Base-by-base conservation (phyloP, 2,888 invertebrate genomes). In the Lasioglossum oenotherae region DNA sequence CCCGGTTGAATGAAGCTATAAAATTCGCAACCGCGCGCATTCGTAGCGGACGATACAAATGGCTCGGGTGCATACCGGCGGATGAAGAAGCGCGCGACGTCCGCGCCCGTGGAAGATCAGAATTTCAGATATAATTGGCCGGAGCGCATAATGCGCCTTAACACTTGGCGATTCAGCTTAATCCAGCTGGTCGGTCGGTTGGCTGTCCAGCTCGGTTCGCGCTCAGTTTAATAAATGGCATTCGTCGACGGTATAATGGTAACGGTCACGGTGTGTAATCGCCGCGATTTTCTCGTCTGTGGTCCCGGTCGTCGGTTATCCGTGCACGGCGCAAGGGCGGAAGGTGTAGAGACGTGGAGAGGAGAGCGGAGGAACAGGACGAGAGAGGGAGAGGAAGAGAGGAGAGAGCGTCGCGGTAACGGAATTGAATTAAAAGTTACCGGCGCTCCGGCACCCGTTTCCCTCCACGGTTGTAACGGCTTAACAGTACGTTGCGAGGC, bases 371-470 rank as follows among this genome's bases (percentile, higher is more conserved):
- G 60, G 5, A 27, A 64, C 38, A n/a, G n/a, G 35, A 16, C 35
- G 38, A 35, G n/a, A 38, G 27, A 2, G 74, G n/a, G 19, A 1
- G 67, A 16, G 31, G 64, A 14, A 23, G 60, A 60, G 74, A 14
- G 79, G 27, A 72, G 57, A 67, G 35, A 41, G 27, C 73, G n/a
- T 49, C 86, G 86, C 84, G 86, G 84, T 88, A 87, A 89, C 91
- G 87, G 85, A 90, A 90, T 90, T 74, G 91, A 90, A 91, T 90
- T 90, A 90, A 90, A 90, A 91, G 88, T 91, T 91, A 84, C 84
- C 87, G 84, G 74, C 80, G 72, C 82, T 74, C 76, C 79, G 27
- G 79, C 83, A 82, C 78, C 87, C 81, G 83, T 87, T 89, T 85
- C 87, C 85, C 81, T 81, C 75, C 86, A 77, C 80, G 69, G 71